Evolutionary conservation across 2,888 invertebrate species (phyloP), one percentile per base, ranked within the genome.

Genomic region (Lymantria monacha): DNA sequence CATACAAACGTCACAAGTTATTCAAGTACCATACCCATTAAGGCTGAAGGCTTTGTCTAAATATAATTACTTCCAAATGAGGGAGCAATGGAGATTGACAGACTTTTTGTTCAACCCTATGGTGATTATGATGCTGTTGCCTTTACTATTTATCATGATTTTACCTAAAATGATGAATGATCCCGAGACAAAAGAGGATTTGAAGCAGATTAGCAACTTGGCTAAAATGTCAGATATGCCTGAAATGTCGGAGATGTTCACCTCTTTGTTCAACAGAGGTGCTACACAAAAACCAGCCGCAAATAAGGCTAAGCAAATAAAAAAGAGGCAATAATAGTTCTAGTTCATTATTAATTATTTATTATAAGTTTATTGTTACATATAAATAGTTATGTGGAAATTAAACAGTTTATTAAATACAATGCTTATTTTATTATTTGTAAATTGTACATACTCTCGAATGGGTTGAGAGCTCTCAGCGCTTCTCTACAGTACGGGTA

Each of bases 131-230:
- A 99, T 99, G 98, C 94, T 99, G 15, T 81, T 99, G 59, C 99
- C 99, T 0, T 87, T 99, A 31, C 78, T 98, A 5, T 90, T 99
- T 7, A 96, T 99, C 68, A 96, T 98, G 94, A 93, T 99, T 57
- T 85, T 99, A 71, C 98, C 99, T 0, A 98, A 98, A 84, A 95
- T 99, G 94, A 97, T 99, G 95, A 98, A 97, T 76, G 99, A 99
- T 86, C 98, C 99, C 5, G 98, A 99, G 82, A 97, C 99, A 1
- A 97, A 98, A 78, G 98, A 98, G 86, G 97, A 98, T 87, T 95
- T 98, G 91, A 97, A 98, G 85, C 97, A 98, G 77, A 93, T 97
- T 45, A 95, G 96, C 75, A 96, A 95, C 79, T 92, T 96, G 72
- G 94, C 95, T 0, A 94, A 95, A 79, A 95, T 96, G 88, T 94